Percentiles rank a stretch among this genome's conserved stretches.
Evolutionary conservation across 2,113 vertebrate species (phyloP).

Genomic region (Callocephalon fimbriatum): DNA sequence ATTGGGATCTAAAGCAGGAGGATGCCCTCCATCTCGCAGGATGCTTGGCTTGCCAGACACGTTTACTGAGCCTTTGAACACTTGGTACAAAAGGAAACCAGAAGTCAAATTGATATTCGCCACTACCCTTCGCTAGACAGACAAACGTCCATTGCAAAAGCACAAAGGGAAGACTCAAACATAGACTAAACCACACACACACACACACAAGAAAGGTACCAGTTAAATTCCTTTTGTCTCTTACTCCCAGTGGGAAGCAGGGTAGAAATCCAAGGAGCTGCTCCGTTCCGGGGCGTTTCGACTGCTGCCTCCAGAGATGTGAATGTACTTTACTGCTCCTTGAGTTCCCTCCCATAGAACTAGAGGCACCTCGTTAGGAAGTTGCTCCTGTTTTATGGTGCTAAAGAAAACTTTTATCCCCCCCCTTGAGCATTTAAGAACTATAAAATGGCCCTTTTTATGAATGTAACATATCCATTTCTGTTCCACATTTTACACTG

Average conservation of each 20-base stretch:
- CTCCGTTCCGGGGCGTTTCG: conserved; percentile 79
- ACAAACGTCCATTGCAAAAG: conserved; percentile 68
- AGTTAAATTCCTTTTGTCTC: conserved; percentile 70
- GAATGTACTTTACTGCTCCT: conserved; percentile 90
- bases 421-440: conserved; percentile 82
- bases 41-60: conserved; percentile 46
- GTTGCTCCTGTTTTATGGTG: conserved; percentile 96
- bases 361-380: conserved; percentile 91
- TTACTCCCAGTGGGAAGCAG: conserved; percentile 74
- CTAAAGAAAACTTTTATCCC: conserved; percentile 85
- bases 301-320: conserved; percentile 95
- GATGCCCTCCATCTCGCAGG: conserved; percentile 45
- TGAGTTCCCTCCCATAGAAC: conserved; percentile 83
- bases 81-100: conserved; percentile 56
- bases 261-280: conserved; percentile 74
- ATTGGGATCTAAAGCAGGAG: conserved; percentile 50
- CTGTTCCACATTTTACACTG: conserved; percentile 96
- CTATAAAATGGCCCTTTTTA: conserved; percentile 88
- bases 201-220: conserved; percentile 26
- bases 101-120: conserved; percentile 25
- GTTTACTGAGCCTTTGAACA: conserved; percentile 70
- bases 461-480: conserved; percentile 98
- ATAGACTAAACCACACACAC: conserved; percentile 11
- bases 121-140: conserved; percentile 59
- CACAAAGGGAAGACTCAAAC: conserved; percentile 75